phyloP scores from a whole-genome alignment of 2,888 invertebrate species.

The Parnassius glacialis region DNA sequence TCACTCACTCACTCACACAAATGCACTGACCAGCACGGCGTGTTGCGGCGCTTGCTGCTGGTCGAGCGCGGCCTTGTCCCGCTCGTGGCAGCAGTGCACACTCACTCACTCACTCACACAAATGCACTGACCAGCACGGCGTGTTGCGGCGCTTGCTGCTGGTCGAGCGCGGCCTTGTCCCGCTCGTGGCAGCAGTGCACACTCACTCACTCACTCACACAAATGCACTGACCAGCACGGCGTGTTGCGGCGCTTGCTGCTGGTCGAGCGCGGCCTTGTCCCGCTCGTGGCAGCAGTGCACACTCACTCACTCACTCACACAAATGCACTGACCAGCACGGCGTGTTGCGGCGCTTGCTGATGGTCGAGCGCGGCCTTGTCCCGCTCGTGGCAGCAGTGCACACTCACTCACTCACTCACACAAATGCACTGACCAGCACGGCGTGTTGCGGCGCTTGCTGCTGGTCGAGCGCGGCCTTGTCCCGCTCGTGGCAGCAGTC shows the following conservation, averaged over 20 bases:
- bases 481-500: conserved; percentile 39
- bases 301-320: conserved; percentile 28
- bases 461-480: conserved; percentile 41
- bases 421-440: conserved; percentile 45
- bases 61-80: conserved; percentile 47
- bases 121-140: no score
- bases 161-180: conserved; percentile 39
- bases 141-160: no score
- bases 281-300: conserved; percentile 38
- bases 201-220: conserved; percentile 40
- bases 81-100: conserved; percentile 5
- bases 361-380: conserved; percentile 48
- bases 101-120: no score
- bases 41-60: no score
- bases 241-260: neutral
- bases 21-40: no score
- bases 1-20: neutral
- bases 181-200: conserved; percentile 35
- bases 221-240: conserved; percentile 45
- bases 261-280: conserved; percentile 44
- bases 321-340: conserved; percentile 50
- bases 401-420: conserved; percentile 41
- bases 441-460: neutral
- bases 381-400: conserved; percentile 39
- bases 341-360: conserved; percentile 56